Conservation (phyloP, 2,888 invertebrate species). For the Luperina nickerlii region DNA sequence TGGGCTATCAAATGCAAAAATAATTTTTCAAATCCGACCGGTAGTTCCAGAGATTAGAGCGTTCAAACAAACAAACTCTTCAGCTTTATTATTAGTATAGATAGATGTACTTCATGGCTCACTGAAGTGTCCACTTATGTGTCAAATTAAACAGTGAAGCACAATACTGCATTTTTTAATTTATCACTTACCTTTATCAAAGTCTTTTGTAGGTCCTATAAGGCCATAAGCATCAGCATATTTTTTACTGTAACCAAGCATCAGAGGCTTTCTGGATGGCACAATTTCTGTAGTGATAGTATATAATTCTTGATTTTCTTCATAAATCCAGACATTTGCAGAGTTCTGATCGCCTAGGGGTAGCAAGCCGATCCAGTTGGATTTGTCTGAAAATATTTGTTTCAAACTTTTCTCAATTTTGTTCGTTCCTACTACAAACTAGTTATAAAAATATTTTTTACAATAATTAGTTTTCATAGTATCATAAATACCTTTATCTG, state of each 20-base stretch:
- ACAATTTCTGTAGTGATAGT: constrained; percentile 73
- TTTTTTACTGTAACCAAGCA: constrained; percentile 77
- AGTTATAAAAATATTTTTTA: neutral
- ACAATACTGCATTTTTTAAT: neutral
- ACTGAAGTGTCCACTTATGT: neutral
- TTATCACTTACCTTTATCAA: constrained; percentile 69
- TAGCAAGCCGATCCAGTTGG: constrained; percentile 80
- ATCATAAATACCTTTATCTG: constrained; percentile 76
- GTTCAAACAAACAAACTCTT: too few relatives aligned
- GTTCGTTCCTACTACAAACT: neutral
- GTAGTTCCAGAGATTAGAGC: too few relatives aligned
- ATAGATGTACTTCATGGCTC: neutral
- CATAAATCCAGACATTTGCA: constrained; percentile 81
- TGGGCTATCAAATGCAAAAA: too few relatives aligned
- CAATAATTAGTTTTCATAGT: neutral
- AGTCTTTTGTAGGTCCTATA: constrained; percentile 71
- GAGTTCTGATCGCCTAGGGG: constrained; percentile 74
- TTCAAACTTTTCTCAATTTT: neutral
- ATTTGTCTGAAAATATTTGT: constrained; percentile 75
- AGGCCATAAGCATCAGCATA: constrained; percentile 74
- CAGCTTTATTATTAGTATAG: too few relatives aligned
- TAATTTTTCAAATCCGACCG: too few relatives aligned
- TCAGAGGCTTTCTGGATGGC: constrained; percentile 71
- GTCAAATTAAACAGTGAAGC: too few relatives aligned
- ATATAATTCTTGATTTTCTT: constrained; percentile 76